Conservation (phyloP, 2,113 vertebrate species). For the Poeciliopsis prolifica region DNA sequence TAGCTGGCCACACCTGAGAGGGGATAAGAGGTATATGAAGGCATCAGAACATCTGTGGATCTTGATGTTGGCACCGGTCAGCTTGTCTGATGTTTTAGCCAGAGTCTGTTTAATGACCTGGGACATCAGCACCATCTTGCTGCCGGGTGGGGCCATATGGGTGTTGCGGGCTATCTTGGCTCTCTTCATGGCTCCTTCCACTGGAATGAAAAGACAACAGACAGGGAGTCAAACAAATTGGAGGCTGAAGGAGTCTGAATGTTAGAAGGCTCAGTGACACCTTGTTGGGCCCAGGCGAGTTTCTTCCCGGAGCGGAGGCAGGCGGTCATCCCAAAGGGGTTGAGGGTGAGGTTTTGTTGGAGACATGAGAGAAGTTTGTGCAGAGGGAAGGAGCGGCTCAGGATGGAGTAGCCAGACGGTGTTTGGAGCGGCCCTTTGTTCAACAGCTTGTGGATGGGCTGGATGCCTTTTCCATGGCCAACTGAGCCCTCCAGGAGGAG, state of each 20-base stretch:
- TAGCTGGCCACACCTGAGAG: conserved; percentile 84
- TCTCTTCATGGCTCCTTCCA: conserved; percentile 89
- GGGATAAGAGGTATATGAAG: conserved; percentile 95
- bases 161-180: conserved; percentile 89
- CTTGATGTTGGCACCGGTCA: conserved; percentile 88
- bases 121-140: conserved; percentile 91
- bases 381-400: conserved; percentile 82
- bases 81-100: conserved; percentile 92
- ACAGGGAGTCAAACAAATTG: conserved; percentile 7
- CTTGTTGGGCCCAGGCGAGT: conserved; percentile 93
- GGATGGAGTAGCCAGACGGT: conserved; percentile 82
- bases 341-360: conserved; percentile 79
- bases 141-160: conserved; percentile 82
- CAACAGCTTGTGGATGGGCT: conserved; percentile 86
- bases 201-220: conserved; percentile 72
- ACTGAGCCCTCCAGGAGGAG: conserved; percentile 89
- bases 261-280: conserved; percentile 64
- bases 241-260: neutral
- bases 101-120: conserved; percentile 93
- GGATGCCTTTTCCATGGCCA: conserved; percentile 67
- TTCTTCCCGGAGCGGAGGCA: conserved; percentile 91
- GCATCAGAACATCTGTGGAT: conserved; percentile 91
- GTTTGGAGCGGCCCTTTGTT: conserved; percentile 81
- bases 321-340: conserved; percentile 88
- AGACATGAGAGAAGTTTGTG: conserved; percentile 86